Evolutionary conservation across 2,113 vertebrate species (phyloP).

Genomic region (Argyrosomus japonicus): DNA sequence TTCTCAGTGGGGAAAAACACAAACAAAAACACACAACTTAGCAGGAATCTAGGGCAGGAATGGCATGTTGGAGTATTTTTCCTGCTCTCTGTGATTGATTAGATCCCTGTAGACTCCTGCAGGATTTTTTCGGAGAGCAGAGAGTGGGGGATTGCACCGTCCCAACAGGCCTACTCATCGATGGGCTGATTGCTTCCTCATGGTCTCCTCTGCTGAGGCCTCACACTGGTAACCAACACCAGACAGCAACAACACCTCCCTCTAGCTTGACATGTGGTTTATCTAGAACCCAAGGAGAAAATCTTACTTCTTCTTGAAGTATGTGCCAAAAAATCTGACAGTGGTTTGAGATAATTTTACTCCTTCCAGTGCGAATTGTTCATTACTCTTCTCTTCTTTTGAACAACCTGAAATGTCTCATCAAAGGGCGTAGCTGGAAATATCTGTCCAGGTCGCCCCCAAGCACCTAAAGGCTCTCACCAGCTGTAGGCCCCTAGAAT

Average conservation of each 20-base stretch:
- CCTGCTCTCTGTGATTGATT: constrained; percentile 72
- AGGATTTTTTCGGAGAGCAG: constrained; percentile 40
- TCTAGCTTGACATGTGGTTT: constrained; percentile 4
- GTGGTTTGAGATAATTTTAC: background rate
- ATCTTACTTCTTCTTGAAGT: background rate
- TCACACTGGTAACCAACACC: constrained; percentile 33
- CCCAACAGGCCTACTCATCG: constrained; percentile 60
- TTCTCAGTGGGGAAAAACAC: constrained; percentile 32
- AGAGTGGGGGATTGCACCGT: constrained; percentile 25
- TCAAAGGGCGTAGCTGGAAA: background rate
- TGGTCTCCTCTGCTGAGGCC: constrained; percentile 52
- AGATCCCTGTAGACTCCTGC: constrained; percentile 58
- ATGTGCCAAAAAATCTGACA: background rate
- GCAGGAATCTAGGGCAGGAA: constrained; percentile 57
- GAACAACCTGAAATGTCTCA: background rate
- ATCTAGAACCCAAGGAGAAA: constrained; percentile 1
- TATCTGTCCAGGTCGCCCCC: background rate
- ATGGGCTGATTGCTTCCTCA: constrained; percentile 75
- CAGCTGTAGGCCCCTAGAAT: constrained; percentile 5
- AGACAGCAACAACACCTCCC: constrained; percentile 41
- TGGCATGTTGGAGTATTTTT: constrained; percentile 43
- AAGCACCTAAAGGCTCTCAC: background rate
- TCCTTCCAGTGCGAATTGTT: background rate
- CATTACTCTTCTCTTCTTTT: background rate
- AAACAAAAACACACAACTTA: constrained; percentile 61